phyloP scores from a whole-genome alignment of 1,140 invertebrate genomes.

The Theocolax elegans region DNA sequence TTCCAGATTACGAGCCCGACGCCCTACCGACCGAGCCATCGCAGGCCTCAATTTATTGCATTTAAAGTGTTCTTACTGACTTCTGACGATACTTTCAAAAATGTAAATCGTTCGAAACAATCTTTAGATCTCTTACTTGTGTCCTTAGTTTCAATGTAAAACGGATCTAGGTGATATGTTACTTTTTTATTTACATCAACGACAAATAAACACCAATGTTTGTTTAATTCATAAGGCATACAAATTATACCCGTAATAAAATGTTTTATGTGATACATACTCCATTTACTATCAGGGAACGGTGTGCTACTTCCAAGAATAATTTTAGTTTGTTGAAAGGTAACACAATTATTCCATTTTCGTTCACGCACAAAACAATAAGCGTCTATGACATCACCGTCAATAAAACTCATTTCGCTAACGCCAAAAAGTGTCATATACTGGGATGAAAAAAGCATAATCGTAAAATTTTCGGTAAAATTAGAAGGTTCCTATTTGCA shows the following conservation, averaged over 20 bases:
- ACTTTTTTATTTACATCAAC: not conserved
- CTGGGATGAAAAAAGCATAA: too few relatives aligned
- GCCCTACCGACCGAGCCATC: too few relatives aligned
- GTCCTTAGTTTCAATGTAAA: not conserved
- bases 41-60: too few relatives aligned
- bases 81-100: too few relatives aligned
- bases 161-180: not conserved
- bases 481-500: not conserved
- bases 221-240: not conserved
- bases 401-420: not conserved
- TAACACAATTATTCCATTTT: not conserved
- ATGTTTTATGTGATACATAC: not conserved
- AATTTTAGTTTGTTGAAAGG: not conserved
- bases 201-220: not conserved
- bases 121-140: not conserved
- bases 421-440: not conserved
- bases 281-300: not conserved
- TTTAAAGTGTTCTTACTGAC: too few relatives aligned
- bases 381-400: not conserved
- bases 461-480: not conserved
- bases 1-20: too few relatives aligned
- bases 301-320: not conserved
- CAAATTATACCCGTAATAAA: not conserved
- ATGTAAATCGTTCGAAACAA: not conserved
- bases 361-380: not conserved